These are phyloP conservation scores for Pelochelys cantorii DNA, from an alignment of 2,797 vertebrate genomes.

Conservation along the genomic window DNA sequence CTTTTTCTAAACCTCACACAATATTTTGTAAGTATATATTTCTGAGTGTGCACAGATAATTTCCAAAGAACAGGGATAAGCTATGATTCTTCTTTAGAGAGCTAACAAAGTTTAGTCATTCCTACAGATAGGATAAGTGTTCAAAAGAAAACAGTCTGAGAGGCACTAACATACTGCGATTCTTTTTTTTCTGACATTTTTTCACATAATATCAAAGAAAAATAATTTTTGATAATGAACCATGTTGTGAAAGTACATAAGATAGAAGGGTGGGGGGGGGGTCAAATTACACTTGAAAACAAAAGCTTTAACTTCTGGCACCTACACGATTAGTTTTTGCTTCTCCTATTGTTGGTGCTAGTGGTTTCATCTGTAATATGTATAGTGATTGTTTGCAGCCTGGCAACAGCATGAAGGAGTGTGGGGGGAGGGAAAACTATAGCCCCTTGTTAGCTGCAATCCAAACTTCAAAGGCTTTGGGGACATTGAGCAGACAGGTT, in stretches of 20 bases:
- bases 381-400: slow-evolving; percentile 84
- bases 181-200: neutral
- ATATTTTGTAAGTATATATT: neutral
- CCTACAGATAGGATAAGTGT: neutral
- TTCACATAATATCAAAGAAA: neutral
- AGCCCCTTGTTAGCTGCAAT: slow-evolving; percentile 79
- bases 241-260: neutral
- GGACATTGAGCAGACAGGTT: slow-evolving; percentile 85
- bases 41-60: neutral
- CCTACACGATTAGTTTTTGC: slow-evolving; percentile 78
- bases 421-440: slow-evolving; percentile 76
- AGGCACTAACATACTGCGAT: neutral
- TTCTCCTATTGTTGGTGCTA: slow-evolving; percentile 79
- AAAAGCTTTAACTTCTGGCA: slow-evolving; percentile 80
- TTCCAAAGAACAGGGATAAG: rapidly evolving
- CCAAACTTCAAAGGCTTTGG: slow-evolving; percentile 86
- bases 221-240: slow-evolving; percentile 30
- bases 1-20: neutral
- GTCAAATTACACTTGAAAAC: slow-evolving; percentile 67
- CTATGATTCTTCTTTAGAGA: neutral
- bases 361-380: slow-evolving; percentile 83
- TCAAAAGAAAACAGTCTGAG: neutral
- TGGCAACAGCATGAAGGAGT: slow-evolving; percentile 82
- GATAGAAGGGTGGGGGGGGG: neutral
- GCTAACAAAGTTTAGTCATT: neutral